Conservation (phyloP, 2,888 invertebrate genomes). For the Caenorhabditis japonica region DNA sequence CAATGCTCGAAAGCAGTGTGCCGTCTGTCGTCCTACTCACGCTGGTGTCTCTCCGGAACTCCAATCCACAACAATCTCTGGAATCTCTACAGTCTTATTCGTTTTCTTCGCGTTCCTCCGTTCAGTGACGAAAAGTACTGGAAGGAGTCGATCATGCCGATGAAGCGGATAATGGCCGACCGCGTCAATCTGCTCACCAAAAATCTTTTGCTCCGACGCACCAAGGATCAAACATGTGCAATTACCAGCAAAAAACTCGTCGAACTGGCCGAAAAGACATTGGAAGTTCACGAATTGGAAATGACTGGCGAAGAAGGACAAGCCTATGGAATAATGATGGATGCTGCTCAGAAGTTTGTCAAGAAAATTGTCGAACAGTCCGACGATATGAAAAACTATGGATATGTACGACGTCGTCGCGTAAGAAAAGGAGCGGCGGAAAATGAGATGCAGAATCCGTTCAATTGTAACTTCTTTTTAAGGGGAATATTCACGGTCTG, state of each 20-base stretch:
- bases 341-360: slow-evolving; percentile 74
- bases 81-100: slow-evolving; percentile 80
- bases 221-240: slow-evolving; percentile 83
- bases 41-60: slow-evolving; percentile 90
- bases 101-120: slow-evolving; percentile 88
- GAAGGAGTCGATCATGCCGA: slow-evolving; percentile 89
- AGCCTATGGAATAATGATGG: slow-evolving; percentile 75
- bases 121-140: slow-evolving; percentile 91
- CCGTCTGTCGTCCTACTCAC: slow-evolving; percentile 81
- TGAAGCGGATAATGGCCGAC: slow-evolving; percentile 77
- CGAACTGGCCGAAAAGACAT: slow-evolving; percentile 71
- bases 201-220: slow-evolving; percentile 88
- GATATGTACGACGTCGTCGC: slow-evolving; percentile 32
- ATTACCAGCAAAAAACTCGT: slow-evolving; percentile 77
- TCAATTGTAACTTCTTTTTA: slow-evolving; percentile 52
- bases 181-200: slow-evolving; percentile 89
- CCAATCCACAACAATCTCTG: slow-evolving; percentile 94
- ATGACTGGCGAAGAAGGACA: slow-evolving; percentile 75
- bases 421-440: slow-evolving; percentile 27
- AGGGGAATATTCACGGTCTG: too few relatives aligned
- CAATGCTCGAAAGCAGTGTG: slow-evolving; percentile 82
- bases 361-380: slow-evolving; percentile 54
- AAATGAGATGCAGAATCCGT: slow-evolving; percentile 65
- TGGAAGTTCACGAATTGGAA: slow-evolving; percentile 74
- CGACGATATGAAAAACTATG: slow-evolving; percentile 28